Evolutionary conservation across 1,140 invertebrate species (phyloP), one percentile per base, ranked within the genome.

Genomic region (Panagrolaimus sp.): DNA sequence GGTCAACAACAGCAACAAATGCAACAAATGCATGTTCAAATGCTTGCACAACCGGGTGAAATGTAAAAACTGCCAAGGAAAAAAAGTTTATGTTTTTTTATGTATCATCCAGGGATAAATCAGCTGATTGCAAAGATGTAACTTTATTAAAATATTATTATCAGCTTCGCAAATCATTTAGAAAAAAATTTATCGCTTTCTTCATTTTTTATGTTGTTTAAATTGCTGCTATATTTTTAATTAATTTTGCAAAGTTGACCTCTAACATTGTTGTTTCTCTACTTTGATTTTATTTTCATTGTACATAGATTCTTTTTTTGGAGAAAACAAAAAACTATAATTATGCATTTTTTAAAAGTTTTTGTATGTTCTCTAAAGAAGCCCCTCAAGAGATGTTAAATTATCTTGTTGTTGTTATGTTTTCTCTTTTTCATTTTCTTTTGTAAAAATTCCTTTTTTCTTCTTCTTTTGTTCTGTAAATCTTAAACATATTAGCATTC

Each of bases 11-110:
- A 48, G 9, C 47, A 58, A 52, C 48, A 52, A 24, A 52, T 52
- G 52, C 52, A 58, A 28, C 52, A 21, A 58, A 58, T 58, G 52
- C 52, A 58, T 28, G 52, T 58, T 58, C 52, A 58, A 21, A 58
- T 58, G 52, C 21, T 58, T 28, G 52, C 52, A n/a, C 52, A 58
- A 58, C 52, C 52, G 17, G 52, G 52, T 58, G 52, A 58, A 58
- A 58, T 58, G 52, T 58, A 58, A 58, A 38, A 38, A 38, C 32
- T 38, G 32, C 32, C 32, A 38, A 38, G 32, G 7, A 38, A 4
- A 38, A 38, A 38, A 38, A 38, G 7, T 38, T 38, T 38, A 38
- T 38, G 32, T 38, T 38, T 38, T 38, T 38, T 38, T 38, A 4
- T 38, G 32, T 38, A 38, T 38, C 32, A 38, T 38, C 32, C 32